Conservation (phyloP, 2,113 vertebrate genomes). For the Chunga burmeisteri region DNA sequence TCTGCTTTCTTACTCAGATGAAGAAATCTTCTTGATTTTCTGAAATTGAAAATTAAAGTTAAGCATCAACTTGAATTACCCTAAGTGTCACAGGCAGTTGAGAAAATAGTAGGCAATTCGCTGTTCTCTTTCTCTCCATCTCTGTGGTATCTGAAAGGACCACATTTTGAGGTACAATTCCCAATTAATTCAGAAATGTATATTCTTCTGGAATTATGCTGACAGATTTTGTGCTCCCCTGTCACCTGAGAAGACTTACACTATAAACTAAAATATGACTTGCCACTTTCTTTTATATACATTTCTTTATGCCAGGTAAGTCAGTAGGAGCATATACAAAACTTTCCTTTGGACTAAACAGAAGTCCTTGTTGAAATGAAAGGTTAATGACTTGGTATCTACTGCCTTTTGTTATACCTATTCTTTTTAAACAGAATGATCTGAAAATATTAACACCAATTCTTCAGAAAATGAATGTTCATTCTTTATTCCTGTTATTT, state of each 20-base stretch:
- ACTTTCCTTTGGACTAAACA: not conserved
- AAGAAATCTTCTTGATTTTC: not conserved
- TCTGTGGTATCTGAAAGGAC: not conserved
- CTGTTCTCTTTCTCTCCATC: not conserved
- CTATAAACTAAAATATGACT: not conserved
- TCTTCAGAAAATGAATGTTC: not conserved
- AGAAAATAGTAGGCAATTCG: not conserved
- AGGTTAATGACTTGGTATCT: not conserved
- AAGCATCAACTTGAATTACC: not conserved
- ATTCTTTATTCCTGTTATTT: not conserved
- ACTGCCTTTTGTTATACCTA: not conserved
- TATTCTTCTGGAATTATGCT: not conserved
- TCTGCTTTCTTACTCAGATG: not conserved
- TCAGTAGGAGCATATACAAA: not conserved
- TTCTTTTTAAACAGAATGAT: not conserved
- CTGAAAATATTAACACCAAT: not conserved
- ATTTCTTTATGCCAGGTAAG: not conserved
- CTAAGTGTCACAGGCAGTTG: not conserved
- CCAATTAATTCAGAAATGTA: not conserved
- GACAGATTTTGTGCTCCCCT: not conserved
- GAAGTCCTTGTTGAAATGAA: not conserved
- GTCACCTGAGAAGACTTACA: not conserved
- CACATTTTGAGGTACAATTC: not conserved
- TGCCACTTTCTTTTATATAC: not conserved
- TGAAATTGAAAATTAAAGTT: not conserved